A percentile compares a stretch with the other conserved stretches of the same genome.
These are phyloP conservation scores for Sapajus apella DNA, from an alignment of 2,113 vertebrate species.

Conservation along the genomic window DNA sequence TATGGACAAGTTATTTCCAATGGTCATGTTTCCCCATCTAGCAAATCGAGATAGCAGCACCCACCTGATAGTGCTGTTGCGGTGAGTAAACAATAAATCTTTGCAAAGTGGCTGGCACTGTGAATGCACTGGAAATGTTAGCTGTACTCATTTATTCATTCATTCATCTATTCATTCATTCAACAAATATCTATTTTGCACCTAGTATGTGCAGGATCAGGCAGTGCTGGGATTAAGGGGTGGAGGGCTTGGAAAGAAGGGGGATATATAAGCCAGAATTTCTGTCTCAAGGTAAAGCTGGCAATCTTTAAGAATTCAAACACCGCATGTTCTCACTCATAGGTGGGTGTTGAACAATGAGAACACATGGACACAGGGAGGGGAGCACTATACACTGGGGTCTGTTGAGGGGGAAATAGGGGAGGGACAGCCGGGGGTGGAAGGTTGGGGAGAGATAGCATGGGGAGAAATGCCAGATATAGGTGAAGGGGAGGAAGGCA, in stretches of 20 bases:
- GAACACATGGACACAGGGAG: too few relatives aligned
- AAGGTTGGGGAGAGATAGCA: too few relatives aligned
- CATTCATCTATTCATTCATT: conserved; percentile 19
- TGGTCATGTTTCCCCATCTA: background rate
- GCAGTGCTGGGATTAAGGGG: background rate
- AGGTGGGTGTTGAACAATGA: too few relatives aligned
- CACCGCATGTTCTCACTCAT: too few relatives aligned
- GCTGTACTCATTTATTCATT: background rate
- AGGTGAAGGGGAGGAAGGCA: too few relatives aligned
- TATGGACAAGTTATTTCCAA: background rate
- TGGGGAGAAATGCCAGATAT: too few relatives aligned
- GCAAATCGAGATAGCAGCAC: background rate
- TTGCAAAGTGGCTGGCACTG: background rate
- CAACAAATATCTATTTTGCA: background rate
- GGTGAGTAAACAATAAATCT: background rate
- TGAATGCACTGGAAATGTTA: background rate
- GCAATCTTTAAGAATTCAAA: conserved; percentile 13
- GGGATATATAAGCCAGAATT: background rate
- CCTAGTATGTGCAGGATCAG: background rate
- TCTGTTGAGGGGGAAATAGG: too few relatives aligned
- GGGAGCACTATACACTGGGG: too few relatives aligned
- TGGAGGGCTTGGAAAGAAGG: background rate
- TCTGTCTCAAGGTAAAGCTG: conserved; percentile 23
- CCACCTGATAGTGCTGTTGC: background rate
- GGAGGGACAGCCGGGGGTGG: too few relatives aligned